Evolutionary conservation across 2,797 vertebrate species (phyloP).

Genomic region (Anabacerthia variegaticeps): DNA sequence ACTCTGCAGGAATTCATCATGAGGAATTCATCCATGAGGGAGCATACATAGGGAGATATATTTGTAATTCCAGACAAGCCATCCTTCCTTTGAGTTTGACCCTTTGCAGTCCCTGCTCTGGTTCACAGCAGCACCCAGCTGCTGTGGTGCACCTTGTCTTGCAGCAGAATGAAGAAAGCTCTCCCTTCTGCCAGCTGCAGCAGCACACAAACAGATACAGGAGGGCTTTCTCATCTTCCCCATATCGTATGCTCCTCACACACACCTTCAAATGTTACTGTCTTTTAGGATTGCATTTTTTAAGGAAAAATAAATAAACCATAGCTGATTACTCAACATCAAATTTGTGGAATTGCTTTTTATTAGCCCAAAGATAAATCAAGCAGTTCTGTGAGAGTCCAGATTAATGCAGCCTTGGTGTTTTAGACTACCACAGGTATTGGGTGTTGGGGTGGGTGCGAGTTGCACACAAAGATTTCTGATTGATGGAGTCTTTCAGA

Average conservation of each 20-base stretch:
- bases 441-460: not conserved
- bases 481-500: not conserved
- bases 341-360: not conserved
- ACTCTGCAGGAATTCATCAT: not conserved
- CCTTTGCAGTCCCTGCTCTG: not conserved
- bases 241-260: not conserved
- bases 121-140: not conserved
- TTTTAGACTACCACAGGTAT: not conserved
- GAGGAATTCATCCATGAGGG: not conserved
- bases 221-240: not conserved
- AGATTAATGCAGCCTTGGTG: not conserved
- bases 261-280: accelerated
- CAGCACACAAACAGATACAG: not conserved
- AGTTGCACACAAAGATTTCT: not conserved
- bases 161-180: not conserved
- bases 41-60: not conserved
- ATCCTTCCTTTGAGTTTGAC: not conserved
- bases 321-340: not conserved
- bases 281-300: not conserved
- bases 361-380: not conserved
- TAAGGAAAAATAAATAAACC: not conserved
- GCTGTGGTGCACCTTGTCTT: not conserved
- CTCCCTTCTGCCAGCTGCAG: not conserved
- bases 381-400: not conserved
- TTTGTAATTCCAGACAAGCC: not conserved